Conservation (phyloP, 2,797 vertebrate genomes). For the Enteromius trimaculatus region DNA sequence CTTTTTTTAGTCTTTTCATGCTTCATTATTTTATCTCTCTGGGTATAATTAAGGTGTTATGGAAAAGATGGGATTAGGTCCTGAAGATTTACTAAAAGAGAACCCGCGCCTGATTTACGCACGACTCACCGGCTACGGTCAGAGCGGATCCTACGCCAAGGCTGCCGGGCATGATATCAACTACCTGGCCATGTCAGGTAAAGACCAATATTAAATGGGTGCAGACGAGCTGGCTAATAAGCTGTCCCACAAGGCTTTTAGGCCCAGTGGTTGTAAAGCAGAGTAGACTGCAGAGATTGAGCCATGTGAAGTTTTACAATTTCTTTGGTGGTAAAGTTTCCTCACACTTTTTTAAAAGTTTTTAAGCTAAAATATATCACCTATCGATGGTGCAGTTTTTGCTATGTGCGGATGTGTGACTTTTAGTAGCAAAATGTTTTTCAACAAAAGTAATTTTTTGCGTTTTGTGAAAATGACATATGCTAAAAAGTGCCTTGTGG, state of each 20-base stretch:
- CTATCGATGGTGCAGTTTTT: background rate
- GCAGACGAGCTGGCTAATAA: background rate
- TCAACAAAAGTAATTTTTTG: background rate
- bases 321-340: background rate
- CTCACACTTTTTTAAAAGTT: background rate
- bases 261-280: background rate
- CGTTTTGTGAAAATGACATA: background rate
- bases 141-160: constrained; percentile 80
- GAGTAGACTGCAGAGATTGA: background rate
- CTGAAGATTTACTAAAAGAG: constrained; percentile 80
- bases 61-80: constrained; percentile 92
- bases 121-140: constrained; percentile 92
- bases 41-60: constrained; percentile 85
- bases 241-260: background rate
- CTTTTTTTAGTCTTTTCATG: background rate
- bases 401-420: background rate
- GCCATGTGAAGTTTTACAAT: background rate
- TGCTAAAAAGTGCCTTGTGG: background rate
- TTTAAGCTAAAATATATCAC: background rate
- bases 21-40: constrained; percentile 4
- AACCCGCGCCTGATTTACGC: constrained; percentile 94
- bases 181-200: constrained; percentile 92
- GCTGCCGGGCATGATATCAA: constrained; percentile 96
- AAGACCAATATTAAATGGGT: background rate
- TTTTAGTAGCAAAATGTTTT: background rate